phyloP scores from a whole-genome alignment of 2,113 vertebrate species.

The Perccottus glenii region DNA sequence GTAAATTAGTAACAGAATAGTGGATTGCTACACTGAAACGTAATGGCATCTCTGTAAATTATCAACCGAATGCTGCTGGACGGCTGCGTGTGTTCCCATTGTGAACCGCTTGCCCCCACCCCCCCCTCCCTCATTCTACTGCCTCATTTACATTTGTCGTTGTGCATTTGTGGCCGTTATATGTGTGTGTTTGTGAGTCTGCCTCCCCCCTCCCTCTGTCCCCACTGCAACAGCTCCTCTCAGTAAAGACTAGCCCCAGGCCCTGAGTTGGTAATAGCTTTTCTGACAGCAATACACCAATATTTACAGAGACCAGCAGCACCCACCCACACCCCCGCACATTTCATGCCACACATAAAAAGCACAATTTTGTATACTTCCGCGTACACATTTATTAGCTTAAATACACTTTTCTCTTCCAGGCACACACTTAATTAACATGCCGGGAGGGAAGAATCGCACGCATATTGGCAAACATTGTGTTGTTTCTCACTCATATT shows the following conservation, averaged over 20 bases:
- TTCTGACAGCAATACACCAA: conserved; percentile 78
- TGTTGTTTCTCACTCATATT: conserved; percentile 65
- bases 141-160: conserved; percentile 63
- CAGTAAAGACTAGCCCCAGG: conserved; percentile 71
- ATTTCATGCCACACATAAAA: conserved; percentile 61
- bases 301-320: conserved; percentile 73
- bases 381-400: conserved; percentile 24
- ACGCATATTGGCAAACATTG: conserved; percentile 57
- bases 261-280: conserved; percentile 76
- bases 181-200: conserved; percentile 24
- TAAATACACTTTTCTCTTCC: conserved; percentile 4
- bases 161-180: conserved; percentile 5
- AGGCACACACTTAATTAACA: conserved; percentile 63
- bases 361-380: conserved; percentile 35
- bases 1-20: conserved; percentile 75
- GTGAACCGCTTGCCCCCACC: conserved; percentile 51
- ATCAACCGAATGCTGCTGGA: conserved; percentile 52
- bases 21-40: conserved; percentile 56
- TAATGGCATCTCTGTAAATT: conserved; percentile 75
- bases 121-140: conserved; percentile 19
- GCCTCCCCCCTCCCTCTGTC: conserved; percentile 30
- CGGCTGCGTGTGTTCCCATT: conserved; percentile 67
- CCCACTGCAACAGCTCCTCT: conserved; percentile 46
- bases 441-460: conserved; percentile 57
- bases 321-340: conserved; percentile 63